A percentile compares a stretch with the other conserved stretches of the same genome.
Evolutionary conservation across 2,113 vertebrate genomes (phyloP).

Genomic region (Gavia stellata): DNA sequence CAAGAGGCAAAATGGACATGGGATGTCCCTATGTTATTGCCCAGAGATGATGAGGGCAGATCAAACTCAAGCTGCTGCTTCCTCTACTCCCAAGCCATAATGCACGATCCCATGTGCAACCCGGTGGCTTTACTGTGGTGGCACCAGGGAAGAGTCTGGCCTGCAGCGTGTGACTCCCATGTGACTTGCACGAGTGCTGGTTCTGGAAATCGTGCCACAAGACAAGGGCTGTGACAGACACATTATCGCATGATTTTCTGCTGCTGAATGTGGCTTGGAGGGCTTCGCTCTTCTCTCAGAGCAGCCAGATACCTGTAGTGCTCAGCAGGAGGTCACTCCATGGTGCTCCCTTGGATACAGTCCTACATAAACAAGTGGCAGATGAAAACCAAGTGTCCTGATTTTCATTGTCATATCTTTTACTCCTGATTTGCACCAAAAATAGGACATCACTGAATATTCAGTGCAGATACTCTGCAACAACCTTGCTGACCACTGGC

Average conservation of each 20-base stretch:
- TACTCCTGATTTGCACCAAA: background rate
- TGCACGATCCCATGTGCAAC: background rate
- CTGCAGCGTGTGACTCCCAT: fast-evolving
- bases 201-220: background rate
- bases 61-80: background rate
- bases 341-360: background rate
- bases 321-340: background rate
- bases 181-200: background rate
- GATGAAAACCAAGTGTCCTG: background rate
- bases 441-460: background rate
- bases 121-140: background rate
- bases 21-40: background rate
- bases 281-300: background rate
- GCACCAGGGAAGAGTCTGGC: background rate
- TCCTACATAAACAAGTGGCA: background rate
- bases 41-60: background rate
- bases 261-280: background rate
- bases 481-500: background rate
- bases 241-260: background rate
- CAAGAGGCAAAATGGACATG: background rate
- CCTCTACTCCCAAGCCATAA: background rate
- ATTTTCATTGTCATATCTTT: background rate
- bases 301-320: background rate
- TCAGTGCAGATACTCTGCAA: background rate
- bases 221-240: background rate